These are phyloP conservation scores for Lepidocyrtinus sp. DNA, from an alignment of 2,888 invertebrate species.

Conservation along the genomic window DNA sequence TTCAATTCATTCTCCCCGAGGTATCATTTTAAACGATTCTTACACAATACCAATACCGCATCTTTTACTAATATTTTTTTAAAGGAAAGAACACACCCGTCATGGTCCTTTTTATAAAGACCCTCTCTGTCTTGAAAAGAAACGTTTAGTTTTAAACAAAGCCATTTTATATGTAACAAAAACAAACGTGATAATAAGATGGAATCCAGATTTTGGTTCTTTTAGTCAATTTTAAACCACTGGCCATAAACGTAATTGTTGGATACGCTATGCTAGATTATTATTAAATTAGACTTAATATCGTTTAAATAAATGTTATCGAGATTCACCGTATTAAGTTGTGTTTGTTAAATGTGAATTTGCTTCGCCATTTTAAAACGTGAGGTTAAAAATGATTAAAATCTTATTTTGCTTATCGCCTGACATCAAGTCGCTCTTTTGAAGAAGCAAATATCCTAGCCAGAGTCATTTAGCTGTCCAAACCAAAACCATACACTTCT, in stretches of 20 bases:
- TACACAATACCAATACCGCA: too few species aligned
- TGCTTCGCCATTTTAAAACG: too few species aligned
- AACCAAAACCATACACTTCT: too few species aligned
- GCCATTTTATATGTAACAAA: background rate
- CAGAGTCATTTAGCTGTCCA: too few species aligned
- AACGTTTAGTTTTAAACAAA: background rate
- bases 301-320: background rate
- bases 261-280: background rate
- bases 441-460: too few species aligned
- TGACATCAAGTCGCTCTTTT: too few species aligned
- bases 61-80: background rate
- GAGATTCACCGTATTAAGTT: background rate
- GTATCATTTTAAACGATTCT: background rate
- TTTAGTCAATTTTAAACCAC: constrained; percentile 2
- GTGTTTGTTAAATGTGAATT: too few species aligned
- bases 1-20: background rate
- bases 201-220: background rate
- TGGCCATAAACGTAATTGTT: background rate
- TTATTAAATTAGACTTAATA: background rate
- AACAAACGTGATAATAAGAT: background rate
- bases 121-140: too few species aligned
- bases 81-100: background rate
- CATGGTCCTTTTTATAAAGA: background rate
- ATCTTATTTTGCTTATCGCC: too few species aligned
- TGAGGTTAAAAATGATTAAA: too few species aligned